phyloP scores from a whole-genome alignment of 2,888 invertebrate species.

The Abscondita cerata region DNA sequence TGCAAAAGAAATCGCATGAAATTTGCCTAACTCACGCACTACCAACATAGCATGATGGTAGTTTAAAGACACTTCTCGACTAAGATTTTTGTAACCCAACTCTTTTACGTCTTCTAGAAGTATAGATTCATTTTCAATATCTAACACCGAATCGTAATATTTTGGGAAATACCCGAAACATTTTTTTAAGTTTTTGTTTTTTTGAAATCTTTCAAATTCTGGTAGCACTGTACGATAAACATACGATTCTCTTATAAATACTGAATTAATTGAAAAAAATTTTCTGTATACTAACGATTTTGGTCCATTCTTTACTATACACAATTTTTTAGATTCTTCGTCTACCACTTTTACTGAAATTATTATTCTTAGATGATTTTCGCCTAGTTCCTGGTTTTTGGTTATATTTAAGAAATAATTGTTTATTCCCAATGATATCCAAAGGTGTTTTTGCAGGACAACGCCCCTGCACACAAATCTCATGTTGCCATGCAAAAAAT shows the following conservation, averaged over 20 bases:
- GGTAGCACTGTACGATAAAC: constrained; percentile 27
- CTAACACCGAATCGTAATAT: constrained; percentile 28
- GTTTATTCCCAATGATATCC: not conserved
- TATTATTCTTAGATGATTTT: constrained; percentile 47
- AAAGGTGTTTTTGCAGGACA: too few species aligned
- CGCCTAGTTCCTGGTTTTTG: constrained; percentile 41
- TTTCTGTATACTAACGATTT: constrained; percentile 38
- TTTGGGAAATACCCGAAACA: constrained; percentile 35
- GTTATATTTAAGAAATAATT: constrained; percentile 9
- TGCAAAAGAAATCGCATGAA: constrained; percentile 48
- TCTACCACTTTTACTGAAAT: constrained; percentile 30
- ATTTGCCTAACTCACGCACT: constrained; percentile 44
- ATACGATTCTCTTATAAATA: constrained; percentile 45
- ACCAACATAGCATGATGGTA: constrained; percentile 44
- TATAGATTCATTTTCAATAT: constrained; percentile 40
- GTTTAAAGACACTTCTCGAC: constrained; percentile 40
- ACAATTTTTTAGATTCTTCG: constrained; percentile 12
- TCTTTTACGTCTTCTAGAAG: constrained; percentile 45
- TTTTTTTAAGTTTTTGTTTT: constrained; percentile 15
- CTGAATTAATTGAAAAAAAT: constrained; percentile 36
- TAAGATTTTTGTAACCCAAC: constrained; percentile 41
- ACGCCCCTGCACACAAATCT: too few species aligned
- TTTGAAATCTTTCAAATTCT: constrained; percentile 27
- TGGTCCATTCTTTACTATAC: constrained; percentile 47
- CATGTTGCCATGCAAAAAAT: too few species aligned